Percentiles rank a stretch among this genome's conserved stretches.
phyloP scores from a whole-genome alignment of 1,140 invertebrate species.

The Drosophila baimaii region DNA sequence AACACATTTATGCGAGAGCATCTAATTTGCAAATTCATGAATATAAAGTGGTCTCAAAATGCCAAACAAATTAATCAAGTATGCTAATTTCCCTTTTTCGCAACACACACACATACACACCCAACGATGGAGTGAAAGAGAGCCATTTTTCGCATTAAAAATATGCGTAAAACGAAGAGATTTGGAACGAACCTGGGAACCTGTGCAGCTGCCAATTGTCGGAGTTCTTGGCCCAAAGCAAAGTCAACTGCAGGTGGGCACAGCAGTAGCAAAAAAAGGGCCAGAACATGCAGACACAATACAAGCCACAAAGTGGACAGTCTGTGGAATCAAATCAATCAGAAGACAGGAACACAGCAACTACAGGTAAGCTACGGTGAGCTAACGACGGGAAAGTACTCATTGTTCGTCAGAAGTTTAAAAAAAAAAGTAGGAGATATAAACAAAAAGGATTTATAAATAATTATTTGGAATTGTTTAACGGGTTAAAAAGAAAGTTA shows the following conservation, averaged over 20 bases:
- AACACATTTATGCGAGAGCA: constrained; percentile 41
- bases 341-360: too few species aligned
- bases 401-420: background rate
- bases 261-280: background rate
- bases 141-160: constrained; percentile 46
- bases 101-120: constrained; percentile 14
- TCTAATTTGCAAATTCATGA: constrained; percentile 73
- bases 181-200: constrained; percentile 26
- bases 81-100: constrained; percentile 63
- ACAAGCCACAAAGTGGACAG: constrained; percentile 3
- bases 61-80: constrained; percentile 72
- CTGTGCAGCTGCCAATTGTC: constrained; percentile 22
- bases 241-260: constrained; percentile 15
- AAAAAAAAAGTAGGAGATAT: background rate
- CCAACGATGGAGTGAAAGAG: background rate
- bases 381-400: background rate
- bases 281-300: background rate
- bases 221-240: constrained; percentile 2
- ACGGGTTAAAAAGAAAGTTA: background rate
- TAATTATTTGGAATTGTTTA: background rate
- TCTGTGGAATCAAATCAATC: constrained; percentile 2
- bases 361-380: constrained; percentile 1
- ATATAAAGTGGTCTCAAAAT: constrained; percentile 73
- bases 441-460: background rate
- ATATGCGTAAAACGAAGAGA: constrained; percentile 55